Percentiles rank a stretch among this genome's conserved stretches.
These are phyloP conservation scores for Mus minutoides DNA, from an alignment of 2,797 vertebrate genomes.

Conservation along the genomic window DNA sequence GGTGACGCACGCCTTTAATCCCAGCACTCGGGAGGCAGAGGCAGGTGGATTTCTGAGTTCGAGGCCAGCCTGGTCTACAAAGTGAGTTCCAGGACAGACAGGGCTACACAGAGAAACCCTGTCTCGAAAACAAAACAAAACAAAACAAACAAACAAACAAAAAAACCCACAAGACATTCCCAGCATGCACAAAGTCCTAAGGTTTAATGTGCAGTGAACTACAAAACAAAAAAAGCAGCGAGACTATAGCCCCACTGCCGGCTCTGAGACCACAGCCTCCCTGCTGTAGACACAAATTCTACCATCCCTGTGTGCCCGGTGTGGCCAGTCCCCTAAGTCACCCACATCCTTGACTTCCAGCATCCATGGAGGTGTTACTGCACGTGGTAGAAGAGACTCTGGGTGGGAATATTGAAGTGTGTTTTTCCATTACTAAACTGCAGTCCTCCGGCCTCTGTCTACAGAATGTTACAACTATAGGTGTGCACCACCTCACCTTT, in stretches of 20 bases:
- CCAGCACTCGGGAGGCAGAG: too few relatives aligned
- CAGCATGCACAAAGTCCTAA: background rate
- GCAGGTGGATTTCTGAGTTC: too few relatives aligned
- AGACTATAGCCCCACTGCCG: too few relatives aligned
- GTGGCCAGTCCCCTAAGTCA: background rate
- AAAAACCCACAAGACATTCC: background rate
- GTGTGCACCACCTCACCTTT: background rate
- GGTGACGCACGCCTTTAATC: too few relatives aligned
- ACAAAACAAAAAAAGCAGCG: background rate
- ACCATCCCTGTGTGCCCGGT: too few relatives aligned
- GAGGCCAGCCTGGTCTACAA: too few relatives aligned
- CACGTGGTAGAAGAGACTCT: rapidly evolving
- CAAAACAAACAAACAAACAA: too few relatives aligned
- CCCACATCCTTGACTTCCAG: background rate
- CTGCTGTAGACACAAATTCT: background rate
- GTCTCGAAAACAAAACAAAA: too few relatives aligned
- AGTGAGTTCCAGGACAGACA: too few relatives aligned
- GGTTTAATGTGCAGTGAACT: background rate
- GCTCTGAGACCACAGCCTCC: background rate
- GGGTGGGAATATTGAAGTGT: background rate
- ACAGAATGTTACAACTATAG: background rate
- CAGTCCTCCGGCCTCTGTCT: background rate
- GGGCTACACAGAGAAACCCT: too few relatives aligned
- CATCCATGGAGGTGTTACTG: background rate
- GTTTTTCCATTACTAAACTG: too few relatives aligned